Percentiles rank a stretch among this genome's conserved stretches.
These are phyloP conservation scores for Harpalus rufipes DNA, from an alignment of 2,888 invertebrate species.

Conservation along the genomic window DNA sequence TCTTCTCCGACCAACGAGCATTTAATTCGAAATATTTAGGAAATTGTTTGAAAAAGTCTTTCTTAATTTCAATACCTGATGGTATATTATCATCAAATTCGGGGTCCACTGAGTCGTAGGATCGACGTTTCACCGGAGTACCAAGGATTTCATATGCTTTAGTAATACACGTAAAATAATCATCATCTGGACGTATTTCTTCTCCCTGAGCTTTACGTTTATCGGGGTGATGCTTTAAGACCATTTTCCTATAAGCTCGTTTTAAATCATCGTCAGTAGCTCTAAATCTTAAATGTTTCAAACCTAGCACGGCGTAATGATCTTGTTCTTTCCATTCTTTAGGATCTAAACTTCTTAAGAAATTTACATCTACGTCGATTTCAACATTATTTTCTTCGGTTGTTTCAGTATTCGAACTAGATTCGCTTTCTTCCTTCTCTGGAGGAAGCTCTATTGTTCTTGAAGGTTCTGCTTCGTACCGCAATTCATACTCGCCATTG, in stretches of 20 bases:
- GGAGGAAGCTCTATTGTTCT: conserved; percentile 72
- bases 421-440: conserved; percentile 67
- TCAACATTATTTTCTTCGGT: conserved; percentile 76
- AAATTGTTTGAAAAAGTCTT: conserved; percentile 87
- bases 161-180: conserved; percentile 99
- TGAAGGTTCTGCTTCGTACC: conserved; percentile 74
- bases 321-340: conserved; percentile 99
- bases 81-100: conserved; percentile 94
- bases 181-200: conserved; percentile 92
- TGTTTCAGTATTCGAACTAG: conserved; percentile 67
- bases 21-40: conserved; percentile 87
- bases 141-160: conserved; percentile 96
- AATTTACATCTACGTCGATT: conserved; percentile 88
- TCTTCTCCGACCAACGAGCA: conserved; percentile 94
- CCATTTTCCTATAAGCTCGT: conserved; percentile 93
- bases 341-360: conserved; percentile 93
- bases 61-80: conserved; percentile 85
- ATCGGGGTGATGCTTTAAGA: conserved; percentile 98
- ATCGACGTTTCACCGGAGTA: conserved; percentile 87
- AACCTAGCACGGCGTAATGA: conserved; percentile 96
- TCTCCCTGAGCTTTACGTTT: conserved; percentile 96
- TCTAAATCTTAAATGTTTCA: conserved; percentile 88
- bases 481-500: conserved; percentile 72
- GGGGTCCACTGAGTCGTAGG: conserved; percentile 98
- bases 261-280: conserved; percentile 97